These are phyloP conservation scores for Siniperca scherzeri DNA, from an alignment of 2,797 vertebrate genomes.

Conservation along the genomic window DNA sequence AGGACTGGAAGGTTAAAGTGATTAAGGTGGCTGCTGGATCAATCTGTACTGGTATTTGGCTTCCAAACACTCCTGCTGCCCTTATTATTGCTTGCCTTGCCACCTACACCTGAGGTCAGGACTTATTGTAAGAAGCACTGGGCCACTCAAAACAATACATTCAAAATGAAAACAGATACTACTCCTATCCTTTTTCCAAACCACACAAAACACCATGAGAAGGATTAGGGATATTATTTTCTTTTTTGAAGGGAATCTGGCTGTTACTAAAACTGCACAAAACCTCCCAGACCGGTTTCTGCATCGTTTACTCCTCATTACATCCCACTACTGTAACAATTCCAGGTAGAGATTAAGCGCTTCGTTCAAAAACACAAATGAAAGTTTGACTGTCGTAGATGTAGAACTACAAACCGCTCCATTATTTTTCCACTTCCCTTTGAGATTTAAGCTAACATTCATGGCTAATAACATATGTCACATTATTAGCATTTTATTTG, in stretches of 20 bases:
- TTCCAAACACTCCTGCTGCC: conserved; percentile 9
- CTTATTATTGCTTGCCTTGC: conserved; percentile 18
- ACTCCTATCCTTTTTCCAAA: conserved; percentile 52
- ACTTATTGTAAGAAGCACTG: conserved; percentile 15
- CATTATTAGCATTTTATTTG: background rate
- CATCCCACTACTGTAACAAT: conserved; percentile 5
- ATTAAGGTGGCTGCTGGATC: conserved; percentile 18
- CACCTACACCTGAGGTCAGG: conserved; percentile 52
- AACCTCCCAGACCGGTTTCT: conserved; percentile 22
- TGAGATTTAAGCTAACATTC: background rate
- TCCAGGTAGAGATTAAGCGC: conserved; percentile 2
- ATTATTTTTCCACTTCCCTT: conserved; percentile 17
- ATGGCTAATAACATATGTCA: background rate
- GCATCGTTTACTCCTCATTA: conserved; percentile 21
- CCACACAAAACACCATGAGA: conserved; percentile 51
- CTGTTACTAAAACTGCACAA: conserved; percentile 22
- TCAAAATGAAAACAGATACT: conserved; percentile 60
- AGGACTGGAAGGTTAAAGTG: conserved; percentile 1
- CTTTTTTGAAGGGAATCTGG: conserved; percentile 24
- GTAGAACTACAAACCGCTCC: background rate
- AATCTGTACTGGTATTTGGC: conserved; percentile 20
- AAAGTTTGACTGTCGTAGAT: background rate
- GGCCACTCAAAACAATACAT: conserved; percentile 36
- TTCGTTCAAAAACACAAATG: background rate
- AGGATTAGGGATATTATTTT: conserved; percentile 49